A percentile compares a stretch with the other conserved stretches of the same genome.
phyloP scores from a whole-genome alignment of 2,797 vertebrate genomes.

The Somateria mollissima region DNA sequence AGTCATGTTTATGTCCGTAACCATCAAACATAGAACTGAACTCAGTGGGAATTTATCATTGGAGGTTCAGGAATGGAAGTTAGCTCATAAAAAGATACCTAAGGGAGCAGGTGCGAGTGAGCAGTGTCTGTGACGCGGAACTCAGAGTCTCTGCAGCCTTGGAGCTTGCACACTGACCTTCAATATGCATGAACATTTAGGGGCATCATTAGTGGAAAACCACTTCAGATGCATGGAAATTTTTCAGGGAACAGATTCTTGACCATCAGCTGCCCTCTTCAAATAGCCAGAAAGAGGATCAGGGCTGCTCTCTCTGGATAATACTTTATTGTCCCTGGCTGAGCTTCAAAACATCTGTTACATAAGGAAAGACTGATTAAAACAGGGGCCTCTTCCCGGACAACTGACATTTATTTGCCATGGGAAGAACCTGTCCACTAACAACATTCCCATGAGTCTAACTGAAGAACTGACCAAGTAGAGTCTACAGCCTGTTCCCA shows the following conservation, averaged over 20 bases:
- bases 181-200: background rate
- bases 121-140: accelerated
- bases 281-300: background rate
- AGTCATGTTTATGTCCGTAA: no score
- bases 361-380: background rate
- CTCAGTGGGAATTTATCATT: no score
- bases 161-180: background rate
- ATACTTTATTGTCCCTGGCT: background rate
- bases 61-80: no score
- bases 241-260: background rate
- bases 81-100: background rate
- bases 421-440: constrained; percentile 56
- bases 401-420: constrained; percentile 27
- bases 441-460: constrained; percentile 29
- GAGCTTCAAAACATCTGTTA: constrained; percentile 34
- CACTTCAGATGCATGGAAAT: background rate
- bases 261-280: background rate
- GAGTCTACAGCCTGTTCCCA: background rate
- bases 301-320: background rate
- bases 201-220: background rate
- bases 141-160: background rate
- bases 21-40: no score
- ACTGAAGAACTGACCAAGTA: background rate
- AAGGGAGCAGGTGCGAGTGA: background rate
- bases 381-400: background rate